phyloP scores from a whole-genome alignment of 2,113 vertebrate genomes.

The Erythrocercus mccallii region DNA sequence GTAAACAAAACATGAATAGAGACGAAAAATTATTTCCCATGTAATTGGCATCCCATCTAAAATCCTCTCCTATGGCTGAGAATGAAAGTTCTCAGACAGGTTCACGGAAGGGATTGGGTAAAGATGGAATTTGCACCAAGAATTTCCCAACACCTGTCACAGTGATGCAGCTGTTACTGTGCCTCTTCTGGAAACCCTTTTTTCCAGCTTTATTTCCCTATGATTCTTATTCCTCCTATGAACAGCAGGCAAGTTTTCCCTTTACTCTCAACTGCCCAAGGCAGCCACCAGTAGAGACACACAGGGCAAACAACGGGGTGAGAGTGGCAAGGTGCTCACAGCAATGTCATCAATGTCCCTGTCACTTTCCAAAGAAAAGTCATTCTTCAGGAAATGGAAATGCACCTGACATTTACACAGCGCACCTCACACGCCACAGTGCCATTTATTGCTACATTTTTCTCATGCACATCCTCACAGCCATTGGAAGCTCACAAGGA shows the following conservation, averaged over 20 bases:
- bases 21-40: neutral
- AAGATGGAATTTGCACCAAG: neutral
- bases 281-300: neutral
- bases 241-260: neutral
- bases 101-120: neutral
- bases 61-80: neutral
- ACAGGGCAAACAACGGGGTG: accelerated
- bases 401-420: neutral
- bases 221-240: neutral
- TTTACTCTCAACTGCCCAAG: neutral
- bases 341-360: neutral
- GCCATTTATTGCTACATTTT: neutral
- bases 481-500: neutral
- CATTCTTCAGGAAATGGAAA: neutral
- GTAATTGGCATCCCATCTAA: neutral
- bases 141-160: neutral
- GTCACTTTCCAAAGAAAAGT: neutral
- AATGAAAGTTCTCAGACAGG: neutral
- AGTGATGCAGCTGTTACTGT: neutral
- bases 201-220: neutral
- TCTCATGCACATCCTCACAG: neutral
- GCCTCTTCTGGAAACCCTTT: neutral
- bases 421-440: accelerated
- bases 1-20: neutral
- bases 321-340: neutral